Evolutionary conservation across 2,113 vertebrate species (phyloP).

Genomic region (Tupaia tana): DNA sequence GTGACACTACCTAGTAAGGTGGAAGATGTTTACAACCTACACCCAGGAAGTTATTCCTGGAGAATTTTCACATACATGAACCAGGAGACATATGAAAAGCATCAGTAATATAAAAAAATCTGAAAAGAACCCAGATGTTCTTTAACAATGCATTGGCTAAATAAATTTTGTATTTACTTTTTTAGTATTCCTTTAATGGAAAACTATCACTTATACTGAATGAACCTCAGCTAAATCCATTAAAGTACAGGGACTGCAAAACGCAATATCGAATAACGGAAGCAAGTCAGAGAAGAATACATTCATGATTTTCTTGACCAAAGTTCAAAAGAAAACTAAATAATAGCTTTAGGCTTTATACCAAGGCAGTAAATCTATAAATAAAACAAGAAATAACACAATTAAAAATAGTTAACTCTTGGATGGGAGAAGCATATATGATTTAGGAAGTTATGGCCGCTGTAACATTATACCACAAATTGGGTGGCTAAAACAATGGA

Average conservation of each 20-base stretch:
- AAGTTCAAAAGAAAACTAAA: slow-evolving; percentile 25
- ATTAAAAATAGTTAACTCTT: background rate
- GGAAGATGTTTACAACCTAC: background rate
- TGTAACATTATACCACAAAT: background rate
- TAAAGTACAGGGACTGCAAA: background rate
- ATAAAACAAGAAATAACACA: background rate
- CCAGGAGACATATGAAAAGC: background rate
- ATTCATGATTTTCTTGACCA: background rate
- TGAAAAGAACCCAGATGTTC: background rate
- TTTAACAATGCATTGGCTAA: background rate
- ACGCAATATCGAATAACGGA: background rate
- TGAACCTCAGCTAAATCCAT: background rate
- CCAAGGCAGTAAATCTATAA: background rate
- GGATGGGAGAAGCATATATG: background rate
- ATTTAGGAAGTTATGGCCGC: background rate
- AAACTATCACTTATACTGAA: background rate
- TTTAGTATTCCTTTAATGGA: background rate
- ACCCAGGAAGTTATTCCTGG: background rate
- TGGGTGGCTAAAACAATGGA: background rate
- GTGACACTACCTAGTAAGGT: background rate
- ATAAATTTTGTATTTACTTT: background rate
- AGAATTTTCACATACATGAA: background rate
- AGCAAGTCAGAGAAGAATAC: background rate
- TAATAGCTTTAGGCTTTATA: background rate
- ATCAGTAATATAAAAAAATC: background rate